Base-by-base conservation (phyloP, 2,113 vertebrate species). In the Thalassoma bifasciatum region DNA sequence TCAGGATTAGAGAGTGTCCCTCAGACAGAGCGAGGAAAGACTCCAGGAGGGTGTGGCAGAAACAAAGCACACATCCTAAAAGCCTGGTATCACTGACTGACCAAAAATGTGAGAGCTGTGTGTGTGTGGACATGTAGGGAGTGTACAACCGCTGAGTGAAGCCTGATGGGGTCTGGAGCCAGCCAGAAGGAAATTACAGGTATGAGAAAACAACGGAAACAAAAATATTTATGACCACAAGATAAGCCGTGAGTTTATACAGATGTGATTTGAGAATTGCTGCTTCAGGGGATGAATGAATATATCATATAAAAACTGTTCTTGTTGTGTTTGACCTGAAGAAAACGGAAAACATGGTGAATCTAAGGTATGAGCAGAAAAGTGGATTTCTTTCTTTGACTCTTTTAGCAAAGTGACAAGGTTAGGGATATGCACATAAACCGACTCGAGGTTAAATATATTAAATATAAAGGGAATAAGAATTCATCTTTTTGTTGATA, bases 101-200 rank as follows among this genome's bases (percentile, higher is more conserved):
- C 0, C 42, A 56, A 49, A n/a, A 44, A 8, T 72, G 61, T 70
- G 47, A 57, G 22, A 21, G 9, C 4, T 23, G 26, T 72, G 72
- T 24, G 7, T n/a, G n/a, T 40, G 30, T 70, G 50, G 52, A 69
- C 46, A 50, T 59, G 59, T 57, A 26, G 37, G 56, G 56, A 73
- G 16, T 46, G 47, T 26, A n/a, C n/a, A 6, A 11, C 61, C 36
- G 71, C 62, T 42, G 64, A 76, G 54, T 72, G 75, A 79, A 79
- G 67, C 64, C 73, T 3, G n/a, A 94, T 94, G 93, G 93, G 94
- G 77, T 85, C 91, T 84, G 90, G 78, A 81, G 42, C 84, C 10
- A 91, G 93, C 47, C 93, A 93, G 61, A 77, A 59, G 34, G 34
- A 88, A 67, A 14, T 82, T 49, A 24, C 77, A 87, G 94, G 94